Conservation (phyloP, 2,113 vertebrate genomes). For the Neodontobutis hainanensis region DNA sequence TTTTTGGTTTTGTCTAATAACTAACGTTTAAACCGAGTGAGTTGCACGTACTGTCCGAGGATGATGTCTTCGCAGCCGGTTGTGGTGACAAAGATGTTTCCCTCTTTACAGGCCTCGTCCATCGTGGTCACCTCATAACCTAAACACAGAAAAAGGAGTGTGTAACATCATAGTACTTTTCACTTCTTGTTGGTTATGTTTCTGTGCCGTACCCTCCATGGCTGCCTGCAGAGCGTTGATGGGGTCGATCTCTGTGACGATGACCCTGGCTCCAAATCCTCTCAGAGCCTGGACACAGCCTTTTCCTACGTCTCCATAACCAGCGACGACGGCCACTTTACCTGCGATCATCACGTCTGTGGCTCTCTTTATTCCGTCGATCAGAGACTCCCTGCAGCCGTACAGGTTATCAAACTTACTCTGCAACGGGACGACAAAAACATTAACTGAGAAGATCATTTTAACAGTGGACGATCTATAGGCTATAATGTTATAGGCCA, state of each 20-base stretch:
- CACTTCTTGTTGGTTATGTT: too few species aligned
- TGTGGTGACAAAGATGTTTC: constrained; percentile 97
- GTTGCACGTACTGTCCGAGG: constrained; percentile 83
- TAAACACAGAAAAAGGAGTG: constrained; percentile 46
- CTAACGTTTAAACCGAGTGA: background rate
- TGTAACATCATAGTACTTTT: background rate
- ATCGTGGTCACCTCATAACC: constrained; percentile 98
- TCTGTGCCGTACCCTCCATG: constrained; percentile 86
- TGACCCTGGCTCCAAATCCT: constrained; percentile 92
- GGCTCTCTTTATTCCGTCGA: constrained; percentile 97
- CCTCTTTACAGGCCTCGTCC: constrained; percentile 95
- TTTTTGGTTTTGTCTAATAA: too few species aligned
- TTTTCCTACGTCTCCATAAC: constrained; percentile 96
- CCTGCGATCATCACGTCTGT: constrained; percentile 99
- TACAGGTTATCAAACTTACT: constrained; percentile 99
- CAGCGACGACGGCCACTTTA: constrained; percentile 94
- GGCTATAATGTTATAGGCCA: too few species aligned
- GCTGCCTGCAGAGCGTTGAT: constrained; percentile 97
- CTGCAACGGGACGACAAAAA: constrained; percentile 59
- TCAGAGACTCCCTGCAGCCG: constrained; percentile 96
- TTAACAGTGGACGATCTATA: too few species aligned
- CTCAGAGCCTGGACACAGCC: constrained; percentile 95
- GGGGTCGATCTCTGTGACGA: constrained; percentile 95
- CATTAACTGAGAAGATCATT: too few species aligned
- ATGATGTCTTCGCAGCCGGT: constrained; percentile 95